Base-by-base conservation (phyloP, 2,797 vertebrate species). In the Lagorchestes hirsutus region DNA sequence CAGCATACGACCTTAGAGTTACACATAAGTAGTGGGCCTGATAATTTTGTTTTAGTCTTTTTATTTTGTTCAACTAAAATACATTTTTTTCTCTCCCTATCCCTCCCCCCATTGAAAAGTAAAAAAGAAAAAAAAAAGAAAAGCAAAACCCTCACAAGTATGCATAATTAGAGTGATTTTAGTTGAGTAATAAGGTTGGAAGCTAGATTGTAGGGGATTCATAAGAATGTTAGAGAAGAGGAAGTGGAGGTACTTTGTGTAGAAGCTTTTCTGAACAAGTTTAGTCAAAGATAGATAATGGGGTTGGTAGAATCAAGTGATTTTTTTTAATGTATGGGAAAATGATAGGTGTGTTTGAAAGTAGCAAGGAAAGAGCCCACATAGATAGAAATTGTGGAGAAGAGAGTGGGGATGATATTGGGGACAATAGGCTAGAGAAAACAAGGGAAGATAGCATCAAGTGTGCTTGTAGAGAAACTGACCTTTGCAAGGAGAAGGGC, bases 81-180 rank as follows among this genome's bases (percentile, higher is more conserved):
- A 40, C 1, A 74, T n/a, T 74, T 58, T 90, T 52, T 54, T 27
- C 1, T 27, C 46, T 90, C 31, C 24, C n/a, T 90, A 18, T 13
- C 14, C 10, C 10, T 22, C 0, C 50, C 18, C 90, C 90, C 24
- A 28, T 10, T 58, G 57, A 58, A 58, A 58, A 90, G 24, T 28
- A 5, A 24, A 13, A 52, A 18, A 50, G 95, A 50, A 97, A 46
- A 95, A 50, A 97, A 82, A 28, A 96, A 90, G 95, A 90, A 94
- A 96, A 96, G 92, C 54, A 96, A 98, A 97, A 96, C 97, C 98
- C 97, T 97, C 90, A 97, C 97, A 97, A 96, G 56, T 96, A 28
- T 94, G 92, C 22, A 95, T 54, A 97, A 93, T 91, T 93, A 97
- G 87, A 96, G 56, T 90, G 92, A 95, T 97, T 67, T 93, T 92